phyloP scores from a whole-genome alignment of 2,888 invertebrate species.

The Neocrepidodera transversa region DNA sequence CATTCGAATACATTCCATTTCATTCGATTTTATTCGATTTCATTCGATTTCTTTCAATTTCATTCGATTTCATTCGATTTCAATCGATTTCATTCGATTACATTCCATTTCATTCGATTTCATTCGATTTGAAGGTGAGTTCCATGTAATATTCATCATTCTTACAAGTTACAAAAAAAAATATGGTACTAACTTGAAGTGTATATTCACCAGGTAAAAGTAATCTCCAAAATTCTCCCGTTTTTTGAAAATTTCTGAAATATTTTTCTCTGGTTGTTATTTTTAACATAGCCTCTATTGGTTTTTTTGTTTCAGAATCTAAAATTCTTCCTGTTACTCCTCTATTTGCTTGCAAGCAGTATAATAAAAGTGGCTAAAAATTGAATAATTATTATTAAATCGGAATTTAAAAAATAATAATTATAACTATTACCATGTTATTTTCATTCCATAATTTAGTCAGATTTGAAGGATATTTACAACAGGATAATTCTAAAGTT shows the following conservation, averaged over 20 bases:
- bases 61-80: no score
- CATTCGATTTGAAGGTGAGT: no score
- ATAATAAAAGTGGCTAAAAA: conserved; percentile 64
- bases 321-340: conserved; percentile 69
- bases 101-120: no score
- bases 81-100: no score
- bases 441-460: conserved; percentile 67
- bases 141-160: no score
- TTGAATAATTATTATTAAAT: not conserved
- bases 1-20: no score
- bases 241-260: conserved; percentile 63
- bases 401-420: not conserved
- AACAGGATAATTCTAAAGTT: conserved; percentile 72
- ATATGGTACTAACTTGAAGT: conserved; percentile 61
- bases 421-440: conserved; percentile 58
- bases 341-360: conserved; percentile 64
- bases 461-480: conserved; percentile 68
- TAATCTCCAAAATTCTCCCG: conserved; percentile 73
- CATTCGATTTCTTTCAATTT: no score
- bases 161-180: no score
- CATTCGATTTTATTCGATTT: no score
- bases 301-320: conserved; percentile 59
- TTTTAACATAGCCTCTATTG: conserved; percentile 63
- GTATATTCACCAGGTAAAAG: conserved; percentile 68
- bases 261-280: conserved; percentile 65